Evolutionary conservation across 1,140 invertebrate genomes (phyloP), one percentile per base, ranked within the genome.

Genomic region (Himalopsyche phryganea): DNA sequence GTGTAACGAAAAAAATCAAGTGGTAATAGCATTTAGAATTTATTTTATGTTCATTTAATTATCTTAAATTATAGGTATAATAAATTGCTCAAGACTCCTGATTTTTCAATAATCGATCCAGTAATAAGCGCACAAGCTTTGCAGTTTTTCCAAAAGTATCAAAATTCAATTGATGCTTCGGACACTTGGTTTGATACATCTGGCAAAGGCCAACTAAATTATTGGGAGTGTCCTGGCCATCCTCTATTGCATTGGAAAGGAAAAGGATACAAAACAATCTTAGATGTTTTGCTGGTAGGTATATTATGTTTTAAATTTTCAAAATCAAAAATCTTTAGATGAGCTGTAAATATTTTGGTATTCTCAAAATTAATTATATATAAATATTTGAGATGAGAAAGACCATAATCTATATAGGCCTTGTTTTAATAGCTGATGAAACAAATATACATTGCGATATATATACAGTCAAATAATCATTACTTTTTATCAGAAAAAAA

Each of bases 161-260:
- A 80, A 47, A 75, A 77, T 56, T 75, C 78, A 10, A 69, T 81
- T 42, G 80, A 87, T 68, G 80, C 78, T 1, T 76, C 80, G 1
- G 80, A 85, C 69, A 71, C 72, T 54, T 82, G 84, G 75, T 81
- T 75, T 60, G 77, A 87, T 35, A 71, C 84, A 9, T 85, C 85
- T 6, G 77, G 77, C 0, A 72, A 66, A 48, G 78, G 79, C 11
- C 70, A 79, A 18, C 32, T 66, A 1, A 74, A 82, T 14, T 87
- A 85, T 68, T 70, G 75, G 73, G 69, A 75, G 1, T 85, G 83
- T 65, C 75, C 81, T 44, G 85, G 85, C 1, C 76, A 86, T 69
- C 52, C 65, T 15, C 49, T 79, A 7, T 70, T 83, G 3, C 79
- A 81, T 65, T 88, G 85, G 85, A 85, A 83, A 59, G 60, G 60